Base-by-base conservation (phyloP, 1,140 invertebrate genomes). In the Paraescarpia echinospica region DNA sequence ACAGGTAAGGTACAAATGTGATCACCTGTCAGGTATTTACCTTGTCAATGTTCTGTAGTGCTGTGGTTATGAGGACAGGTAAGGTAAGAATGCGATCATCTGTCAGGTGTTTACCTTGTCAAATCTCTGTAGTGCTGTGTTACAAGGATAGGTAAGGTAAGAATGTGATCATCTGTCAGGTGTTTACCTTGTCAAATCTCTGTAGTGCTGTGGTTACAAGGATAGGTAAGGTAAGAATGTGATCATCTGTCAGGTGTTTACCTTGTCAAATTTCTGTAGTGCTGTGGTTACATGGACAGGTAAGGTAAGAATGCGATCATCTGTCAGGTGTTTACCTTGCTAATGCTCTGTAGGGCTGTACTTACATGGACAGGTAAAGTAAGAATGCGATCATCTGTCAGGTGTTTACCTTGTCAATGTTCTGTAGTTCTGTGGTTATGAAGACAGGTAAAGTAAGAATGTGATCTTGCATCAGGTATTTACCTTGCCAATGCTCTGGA, bases 301-400 rank as follows among this genome's bases (percentile, higher is more conserved):
- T n/a, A n/a, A n/a, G n/a, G n/a, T n/a, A n/a, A n/a, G 41, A 6
- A 41, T 89, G 89, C 14, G 35, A 31, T 35, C 91, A 34, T 93
- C n/a, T n/a, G n/a, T n/a, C n/a, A n/a, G n/a, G n/a, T n/a, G n/a
- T n/a, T 95, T 95, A 98, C 97, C 96, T 99, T 99, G 93, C 98
- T 98, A 94, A 97, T 98, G 95, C 98, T 99, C 95, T 99, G 99
- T 92, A 99, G 96, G 95, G 99, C 98, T 34, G 98, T 99, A n/a
- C n/a, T n/a, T n/a, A n/a, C n/a, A n/a, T n/a, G n/a, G n/a, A n/a
- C n/a, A n/a, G n/a, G n/a, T n/a, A n/a, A n/a, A n/a, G n/a, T n/a
- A n/a, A n/a, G 41, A 6, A 41, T 89, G 89, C 14, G 35, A 31
- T 35, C 91, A 34, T 93, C n/a, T n/a, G n/a, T n/a, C n/a, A n/a